These are phyloP conservation scores for Pristionchus japonicus DNA, from an alignment of 2,888 invertebrate species.

Conservation along the genomic window DNA sequence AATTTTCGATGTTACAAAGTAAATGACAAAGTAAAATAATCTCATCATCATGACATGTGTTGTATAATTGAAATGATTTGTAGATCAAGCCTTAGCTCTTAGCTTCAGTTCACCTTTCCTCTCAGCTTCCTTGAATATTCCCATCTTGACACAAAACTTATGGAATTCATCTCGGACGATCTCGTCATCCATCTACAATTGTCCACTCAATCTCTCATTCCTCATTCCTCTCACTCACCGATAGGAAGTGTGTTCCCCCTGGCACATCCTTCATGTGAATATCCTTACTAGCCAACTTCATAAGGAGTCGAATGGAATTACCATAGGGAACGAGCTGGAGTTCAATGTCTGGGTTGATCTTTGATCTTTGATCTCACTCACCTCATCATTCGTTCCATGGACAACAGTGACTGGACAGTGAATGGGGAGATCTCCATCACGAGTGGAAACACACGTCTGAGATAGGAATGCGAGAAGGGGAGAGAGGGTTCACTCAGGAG, in stretches of 20 bases:
- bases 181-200: conserved; percentile 39
- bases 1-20: not conserved
- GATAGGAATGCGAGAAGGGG: not conserved
- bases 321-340: conserved; percentile 41
- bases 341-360: not conserved
- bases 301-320: conserved; percentile 38
- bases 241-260: conserved; percentile 47
- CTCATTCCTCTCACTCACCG: not conserved
- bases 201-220: not conserved
- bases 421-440: conserved; percentile 10
- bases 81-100: conserved; percentile 10
- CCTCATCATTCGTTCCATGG: conserved; percentile 43
- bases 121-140: conserved; percentile 20
- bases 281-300: not conserved
- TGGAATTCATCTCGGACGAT: conserved; percentile 43
- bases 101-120: not conserved
- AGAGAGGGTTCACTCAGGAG: not conserved
- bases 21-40: not conserved
- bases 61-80: not conserved
- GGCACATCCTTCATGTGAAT: conserved; percentile 34
- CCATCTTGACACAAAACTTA: conserved; percentile 28
- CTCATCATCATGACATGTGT: too few relatives aligned
- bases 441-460: conserved; percentile 46
- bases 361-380: conserved; percentile 33
- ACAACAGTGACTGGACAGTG: conserved; percentile 43